Evolutionary conservation across 2,888 invertebrate genomes (phyloP).

Genomic region (Archips crataeganus): DNA sequence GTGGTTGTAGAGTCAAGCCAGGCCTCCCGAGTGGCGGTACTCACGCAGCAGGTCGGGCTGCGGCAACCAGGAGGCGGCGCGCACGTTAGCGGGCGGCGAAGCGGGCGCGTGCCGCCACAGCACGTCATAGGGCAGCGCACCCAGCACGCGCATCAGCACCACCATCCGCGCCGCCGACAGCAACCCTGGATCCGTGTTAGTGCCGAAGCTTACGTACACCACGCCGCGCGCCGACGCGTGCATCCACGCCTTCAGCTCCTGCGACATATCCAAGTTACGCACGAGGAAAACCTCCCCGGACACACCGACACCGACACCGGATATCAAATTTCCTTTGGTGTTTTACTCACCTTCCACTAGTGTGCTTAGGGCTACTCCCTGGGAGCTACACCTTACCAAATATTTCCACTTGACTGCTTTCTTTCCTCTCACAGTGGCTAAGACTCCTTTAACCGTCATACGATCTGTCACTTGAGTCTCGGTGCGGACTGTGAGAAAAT

Average conservation of each 20-base stretch:
- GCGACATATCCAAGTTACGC: slow-evolving; percentile 36
- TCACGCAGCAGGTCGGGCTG: slow-evolving; percentile 57
- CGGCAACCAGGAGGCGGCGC: slow-evolving; percentile 58
- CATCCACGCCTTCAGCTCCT: slow-evolving; percentile 44
- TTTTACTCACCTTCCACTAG: no score
- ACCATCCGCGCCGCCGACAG: slow-evolving; percentile 48
- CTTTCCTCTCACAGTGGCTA: no score
- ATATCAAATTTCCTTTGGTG: no score
- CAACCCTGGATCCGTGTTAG: slow-evolving; percentile 52
- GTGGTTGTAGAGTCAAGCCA: no score
- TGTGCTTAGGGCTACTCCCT: no score
- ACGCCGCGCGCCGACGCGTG: slow-evolving; percentile 40
- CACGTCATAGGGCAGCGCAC: slow-evolving; percentile 53
- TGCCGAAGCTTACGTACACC: slow-evolving; percentile 64
- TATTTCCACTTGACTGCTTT: no score
- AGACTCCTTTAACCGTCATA: no score
- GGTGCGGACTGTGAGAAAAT: no score
- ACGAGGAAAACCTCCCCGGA: background rate
- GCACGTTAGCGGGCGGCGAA: slow-evolving; percentile 56
- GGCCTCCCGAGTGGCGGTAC: slow-evolving; percentile 23
- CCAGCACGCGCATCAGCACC: slow-evolving; percentile 48
- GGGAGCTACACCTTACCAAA: no score
- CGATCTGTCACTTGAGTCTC: no score
- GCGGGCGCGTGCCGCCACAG: slow-evolving; percentile 56
- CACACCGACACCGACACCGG: no score